Evolutionary conservation across 2,113 vertebrate species (phyloP).

Genomic region (Leptocoma aspasia): DNA sequence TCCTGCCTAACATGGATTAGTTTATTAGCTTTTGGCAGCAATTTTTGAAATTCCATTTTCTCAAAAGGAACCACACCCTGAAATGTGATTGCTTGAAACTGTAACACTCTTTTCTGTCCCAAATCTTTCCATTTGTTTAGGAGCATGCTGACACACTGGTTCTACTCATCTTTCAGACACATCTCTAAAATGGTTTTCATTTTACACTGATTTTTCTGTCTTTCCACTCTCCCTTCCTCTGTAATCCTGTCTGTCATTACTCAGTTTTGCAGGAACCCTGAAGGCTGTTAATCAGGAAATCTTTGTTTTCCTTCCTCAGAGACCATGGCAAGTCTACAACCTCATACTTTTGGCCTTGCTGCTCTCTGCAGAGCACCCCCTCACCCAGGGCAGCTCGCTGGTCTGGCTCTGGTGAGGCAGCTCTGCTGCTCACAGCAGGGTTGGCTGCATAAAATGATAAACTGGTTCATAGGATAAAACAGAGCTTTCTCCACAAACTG

Average conservation of each 20-base stretch:
- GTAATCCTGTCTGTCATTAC: background rate
- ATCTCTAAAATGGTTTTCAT: background rate
- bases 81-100: background rate
- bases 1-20: background rate
- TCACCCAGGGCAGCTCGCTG: fast-evolving
- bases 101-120: background rate
- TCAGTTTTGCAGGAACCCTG: background rate
- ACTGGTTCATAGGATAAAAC: background rate
- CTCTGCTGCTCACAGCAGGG: background rate
- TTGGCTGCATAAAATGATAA: background rate
- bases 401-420: background rate
- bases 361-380: background rate
- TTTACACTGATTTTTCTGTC: background rate
- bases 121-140: background rate
- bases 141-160: background rate
- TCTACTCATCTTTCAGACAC: background rate
- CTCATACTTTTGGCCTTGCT: background rate
- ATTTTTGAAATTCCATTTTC: background rate
- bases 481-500: background rate
- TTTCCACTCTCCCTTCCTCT: background rate
- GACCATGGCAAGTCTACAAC: background rate
- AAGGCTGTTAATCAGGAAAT: background rate
- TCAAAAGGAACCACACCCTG: background rate
- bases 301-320: background rate
- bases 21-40: background rate